A percentile compares a stretch with the other conserved stretches of the same genome.
phyloP scores from a whole-genome alignment of 2,113 vertebrate genomes.

The Oenanthe melanoleuca region DNA sequence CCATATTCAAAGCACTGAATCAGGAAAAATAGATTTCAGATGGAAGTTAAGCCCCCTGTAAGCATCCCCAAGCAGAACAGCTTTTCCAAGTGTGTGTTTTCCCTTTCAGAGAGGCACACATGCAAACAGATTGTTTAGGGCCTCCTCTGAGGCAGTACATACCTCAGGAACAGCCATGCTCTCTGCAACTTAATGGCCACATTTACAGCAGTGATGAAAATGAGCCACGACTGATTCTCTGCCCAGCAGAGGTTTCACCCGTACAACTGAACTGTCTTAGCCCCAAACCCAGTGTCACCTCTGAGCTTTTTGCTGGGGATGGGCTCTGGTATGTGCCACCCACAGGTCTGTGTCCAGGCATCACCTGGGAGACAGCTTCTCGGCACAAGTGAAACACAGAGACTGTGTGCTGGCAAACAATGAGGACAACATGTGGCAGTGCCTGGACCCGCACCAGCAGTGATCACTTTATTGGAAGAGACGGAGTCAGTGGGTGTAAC shows the following conservation, averaged over 20 bases:
- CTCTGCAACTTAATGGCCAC: background rate
- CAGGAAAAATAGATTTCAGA: conserved; percentile 40
- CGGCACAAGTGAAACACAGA: background rate
- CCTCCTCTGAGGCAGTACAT: background rate
- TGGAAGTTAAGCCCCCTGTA: background rate
- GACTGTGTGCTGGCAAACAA: background rate
- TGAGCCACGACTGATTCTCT: background rate
- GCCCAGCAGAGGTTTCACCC: background rate
- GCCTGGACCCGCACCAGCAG: background rate
- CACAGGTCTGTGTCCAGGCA: background rate
- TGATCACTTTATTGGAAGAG: background rate
- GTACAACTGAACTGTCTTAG: background rate
- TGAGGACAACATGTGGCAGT: accelerated
- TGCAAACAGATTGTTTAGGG: background rate
- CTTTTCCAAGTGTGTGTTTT: background rate
- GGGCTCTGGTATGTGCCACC: background rate
- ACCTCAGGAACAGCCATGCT: background rate
- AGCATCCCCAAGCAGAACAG: background rate
- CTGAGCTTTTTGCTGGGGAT: background rate
- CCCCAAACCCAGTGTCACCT: background rate
- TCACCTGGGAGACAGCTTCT: background rate
- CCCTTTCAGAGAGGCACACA: conserved; percentile 1
- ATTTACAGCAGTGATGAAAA: conserved; percentile 22
- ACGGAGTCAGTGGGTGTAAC: background rate
- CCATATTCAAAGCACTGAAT: conserved; percentile 10